A percentile compares a stretch with the other conserved stretches of the same genome.
These are phyloP conservation scores for Pygocentrus nattereri DNA, from an alignment of 2,797 vertebrate genomes.

Conservation along the genomic window DNA sequence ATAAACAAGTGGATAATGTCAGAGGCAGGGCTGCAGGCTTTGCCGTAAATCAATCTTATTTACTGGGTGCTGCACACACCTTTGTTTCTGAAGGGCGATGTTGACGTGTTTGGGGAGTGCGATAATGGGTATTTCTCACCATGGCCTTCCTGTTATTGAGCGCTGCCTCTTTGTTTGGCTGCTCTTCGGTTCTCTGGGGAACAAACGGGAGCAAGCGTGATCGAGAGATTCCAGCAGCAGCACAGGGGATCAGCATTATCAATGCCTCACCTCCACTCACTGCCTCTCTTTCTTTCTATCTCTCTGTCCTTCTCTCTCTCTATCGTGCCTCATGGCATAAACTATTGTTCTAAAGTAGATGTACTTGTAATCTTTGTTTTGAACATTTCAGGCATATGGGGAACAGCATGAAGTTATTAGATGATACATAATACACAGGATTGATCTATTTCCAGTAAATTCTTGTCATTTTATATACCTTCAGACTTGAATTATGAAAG, in stretches of 20 bases:
- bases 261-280: slow-evolving; percentile 40
- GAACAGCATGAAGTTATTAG: too few species aligned
- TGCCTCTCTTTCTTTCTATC: slow-evolving; percentile 4
- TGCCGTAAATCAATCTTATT: slow-evolving; percentile 95
- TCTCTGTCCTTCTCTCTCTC: slow-evolving; percentile 15
- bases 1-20: slow-evolving; percentile 87
- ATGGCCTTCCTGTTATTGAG: slow-evolving; percentile 99
- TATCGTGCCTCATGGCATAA: background rate
- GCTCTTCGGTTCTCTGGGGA: slow-evolving; percentile 92
- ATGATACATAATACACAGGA: too few species aligned
- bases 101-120: slow-evolving; percentile 98
- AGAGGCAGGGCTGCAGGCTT: slow-evolving; percentile 84
- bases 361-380: background rate
- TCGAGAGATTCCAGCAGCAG: slow-evolving; percentile 56
- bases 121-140: slow-evolving; percentile 98
- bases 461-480: too few species aligned
- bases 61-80: slow-evolving; percentile 91
- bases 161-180: slow-evolving; percentile 94
- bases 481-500: too few species aligned
- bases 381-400: too few species aligned
- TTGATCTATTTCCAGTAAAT: too few species aligned
- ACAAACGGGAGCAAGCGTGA: slow-evolving; percentile 75
- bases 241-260: slow-evolving; percentile 32
- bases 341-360: background rate
- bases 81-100: slow-evolving; percentile 90